A percentile compares a stretch with the other conserved stretches of the same genome.
phyloP scores from a whole-genome alignment of 2,797 vertebrate species.

The Enteromius paludinosus region DNA sequence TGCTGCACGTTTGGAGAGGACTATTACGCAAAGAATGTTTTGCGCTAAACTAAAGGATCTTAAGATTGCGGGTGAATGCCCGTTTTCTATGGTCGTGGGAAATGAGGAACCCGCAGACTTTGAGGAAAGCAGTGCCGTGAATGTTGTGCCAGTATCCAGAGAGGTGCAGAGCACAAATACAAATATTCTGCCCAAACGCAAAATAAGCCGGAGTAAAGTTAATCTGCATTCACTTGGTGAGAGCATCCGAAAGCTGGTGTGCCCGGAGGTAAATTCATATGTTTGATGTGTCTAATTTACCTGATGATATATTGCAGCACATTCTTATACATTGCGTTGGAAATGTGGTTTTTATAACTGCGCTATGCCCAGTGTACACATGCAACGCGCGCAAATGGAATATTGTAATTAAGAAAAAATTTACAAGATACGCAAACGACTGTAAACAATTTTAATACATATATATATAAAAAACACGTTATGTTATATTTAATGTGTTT shows the following conservation, averaged over 20 bases:
- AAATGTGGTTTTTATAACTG: background rate
- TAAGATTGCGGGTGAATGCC: slow-evolving; percentile 94
- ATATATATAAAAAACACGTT: background rate
- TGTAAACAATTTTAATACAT: background rate
- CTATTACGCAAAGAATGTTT: slow-evolving; percentile 84
- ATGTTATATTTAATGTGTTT: background rate
- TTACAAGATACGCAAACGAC: background rate
- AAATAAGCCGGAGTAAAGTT: slow-evolving; percentile 88
- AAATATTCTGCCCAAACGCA: slow-evolving; percentile 80
- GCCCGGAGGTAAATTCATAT: slow-evolving; percentile 87
- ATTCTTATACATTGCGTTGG: background rate
- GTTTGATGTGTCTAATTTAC: background rate
- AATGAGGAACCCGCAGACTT: slow-evolving; percentile 79
- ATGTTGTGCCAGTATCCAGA: slow-evolving; percentile 79
- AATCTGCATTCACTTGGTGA: slow-evolving; percentile 94
- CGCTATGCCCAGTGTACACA: background rate
- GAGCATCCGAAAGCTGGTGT: slow-evolving; percentile 93
- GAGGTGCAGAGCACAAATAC: slow-evolving; percentile 79
- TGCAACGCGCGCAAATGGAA: background rate
- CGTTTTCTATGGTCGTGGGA: slow-evolving; percentile 86
- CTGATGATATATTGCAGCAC: background rate
- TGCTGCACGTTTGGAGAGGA: slow-evolving; percentile 59
- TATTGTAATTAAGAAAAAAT: slow-evolving; percentile 8
- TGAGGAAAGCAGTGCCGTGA: slow-evolving; percentile 73
- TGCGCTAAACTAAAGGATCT: slow-evolving; percentile 96